Conservation (phyloP, 2,113 vertebrate genomes). For the Ciconia maguari region DNA sequence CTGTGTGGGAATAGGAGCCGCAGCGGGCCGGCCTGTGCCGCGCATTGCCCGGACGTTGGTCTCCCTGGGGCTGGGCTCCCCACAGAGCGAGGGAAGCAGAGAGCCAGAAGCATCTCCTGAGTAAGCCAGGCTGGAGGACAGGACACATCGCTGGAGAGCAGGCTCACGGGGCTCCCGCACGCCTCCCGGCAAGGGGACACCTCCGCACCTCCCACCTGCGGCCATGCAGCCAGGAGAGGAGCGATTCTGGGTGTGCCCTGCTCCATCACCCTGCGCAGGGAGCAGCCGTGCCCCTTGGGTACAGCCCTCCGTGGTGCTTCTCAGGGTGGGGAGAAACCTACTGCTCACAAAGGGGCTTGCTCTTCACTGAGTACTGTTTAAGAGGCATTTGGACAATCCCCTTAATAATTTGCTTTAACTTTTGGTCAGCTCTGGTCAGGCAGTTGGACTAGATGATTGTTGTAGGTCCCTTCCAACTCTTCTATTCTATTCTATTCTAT, state of each 20-base stretch:
- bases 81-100: accelerated
- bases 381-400: neutral
- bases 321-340: neutral
- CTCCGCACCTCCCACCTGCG: neutral
- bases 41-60: neutral
- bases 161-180: neutral
- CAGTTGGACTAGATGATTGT: neutral
- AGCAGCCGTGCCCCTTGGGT: neutral
- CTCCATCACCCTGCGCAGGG: accelerated
- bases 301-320: neutral
- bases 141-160: neutral
- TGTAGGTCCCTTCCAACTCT: neutral
- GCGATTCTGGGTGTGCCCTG: neutral
- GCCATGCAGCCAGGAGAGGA: neutral
- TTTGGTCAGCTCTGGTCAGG: neutral
- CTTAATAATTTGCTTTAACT: neutral
- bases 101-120: neutral
- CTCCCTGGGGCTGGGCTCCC: neutral
- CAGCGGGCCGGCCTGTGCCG: neutral
- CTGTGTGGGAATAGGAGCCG: neutral
- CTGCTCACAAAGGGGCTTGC: neutral
- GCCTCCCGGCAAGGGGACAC: accelerated
- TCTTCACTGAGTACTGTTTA: neutral
- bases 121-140: neutral
- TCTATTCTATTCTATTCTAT: neutral